A percentile compares a stretch with the other conserved stretches of the same genome.
phyloP scores from a whole-genome alignment of 2,797 vertebrate species.

The Lutra lutra region DNA sequence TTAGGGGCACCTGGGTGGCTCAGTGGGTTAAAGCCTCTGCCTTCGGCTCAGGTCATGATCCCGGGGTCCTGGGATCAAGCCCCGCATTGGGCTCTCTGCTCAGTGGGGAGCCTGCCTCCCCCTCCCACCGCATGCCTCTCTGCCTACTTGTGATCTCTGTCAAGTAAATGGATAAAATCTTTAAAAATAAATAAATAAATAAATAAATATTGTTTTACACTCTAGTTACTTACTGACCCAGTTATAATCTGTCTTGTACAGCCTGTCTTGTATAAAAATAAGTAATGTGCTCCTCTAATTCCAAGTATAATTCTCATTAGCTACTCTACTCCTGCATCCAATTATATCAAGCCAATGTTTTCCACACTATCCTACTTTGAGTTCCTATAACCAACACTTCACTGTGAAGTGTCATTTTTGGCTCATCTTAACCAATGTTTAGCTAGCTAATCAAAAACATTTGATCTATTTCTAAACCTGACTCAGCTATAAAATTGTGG shows the following conservation, averaged over 20 bases:
- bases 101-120: no score
- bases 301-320: constrained; percentile 16
- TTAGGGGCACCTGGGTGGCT: not conserved
- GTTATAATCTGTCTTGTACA: not conserved
- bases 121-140: no score
- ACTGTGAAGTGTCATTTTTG: not conserved
- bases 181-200: no score
- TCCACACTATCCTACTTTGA: not conserved
- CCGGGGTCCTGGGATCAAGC: no score
- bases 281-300: not conserved
- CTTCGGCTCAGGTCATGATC: no score
- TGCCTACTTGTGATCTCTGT: no score
- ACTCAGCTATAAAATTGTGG: not conserved
- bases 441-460: constrained; percentile 44
- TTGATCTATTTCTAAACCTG: constrained; percentile 42
- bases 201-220: constrained; percentile 14
- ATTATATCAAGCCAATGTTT: constrained; percentile 25
- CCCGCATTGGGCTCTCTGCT: no score
- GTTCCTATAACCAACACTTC: not conserved
- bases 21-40: no score
- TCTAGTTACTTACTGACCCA: not conserved
- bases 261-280: not conserved
- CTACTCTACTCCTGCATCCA: not conserved
- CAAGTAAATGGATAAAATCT: no score
- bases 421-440: constrained; percentile 42